These are phyloP conservation scores for Timema podura DNA, from an alignment of 2,888 invertebrate species.

Conservation along the genomic window DNA sequence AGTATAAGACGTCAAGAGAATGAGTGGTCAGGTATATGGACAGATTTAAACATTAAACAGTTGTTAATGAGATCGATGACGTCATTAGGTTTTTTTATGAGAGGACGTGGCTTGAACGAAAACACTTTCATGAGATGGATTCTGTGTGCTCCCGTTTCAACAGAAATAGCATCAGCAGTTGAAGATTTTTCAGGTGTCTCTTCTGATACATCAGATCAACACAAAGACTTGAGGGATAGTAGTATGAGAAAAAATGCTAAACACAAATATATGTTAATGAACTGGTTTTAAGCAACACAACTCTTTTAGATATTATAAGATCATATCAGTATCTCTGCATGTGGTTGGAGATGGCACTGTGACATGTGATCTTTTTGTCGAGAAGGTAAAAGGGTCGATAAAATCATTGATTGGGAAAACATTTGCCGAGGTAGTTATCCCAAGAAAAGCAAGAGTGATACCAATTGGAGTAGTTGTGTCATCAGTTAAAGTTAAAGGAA, in stretches of 20 bases:
- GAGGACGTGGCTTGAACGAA: not conserved
- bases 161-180: not conserved
- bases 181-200: not conserved
- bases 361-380: not conserved
- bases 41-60: not conserved
- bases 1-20: not conserved
- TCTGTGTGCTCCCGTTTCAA: not conserved
- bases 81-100: not conserved
- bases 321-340: not conserved
- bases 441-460: not conserved
- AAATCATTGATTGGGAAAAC: not conserved
- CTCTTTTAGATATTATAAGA: not conserved
- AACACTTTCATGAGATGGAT: not conserved
- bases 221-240: not conserved
- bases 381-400: constrained; percentile 1
- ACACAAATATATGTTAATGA: not conserved
- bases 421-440: not conserved
- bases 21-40: not conserved
- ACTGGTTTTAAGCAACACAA: not conserved
- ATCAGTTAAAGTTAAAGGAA: not conserved
- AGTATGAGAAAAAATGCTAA: not conserved
- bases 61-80: constrained; percentile 4
- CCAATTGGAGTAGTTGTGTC: not conserved
- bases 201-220: not conserved
- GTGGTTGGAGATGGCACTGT: constrained; percentile 1